These are phyloP conservation scores for Crotalus horridus DNA, from an alignment of 2,113 vertebrate genomes.

Conservation along the genomic window DNA sequence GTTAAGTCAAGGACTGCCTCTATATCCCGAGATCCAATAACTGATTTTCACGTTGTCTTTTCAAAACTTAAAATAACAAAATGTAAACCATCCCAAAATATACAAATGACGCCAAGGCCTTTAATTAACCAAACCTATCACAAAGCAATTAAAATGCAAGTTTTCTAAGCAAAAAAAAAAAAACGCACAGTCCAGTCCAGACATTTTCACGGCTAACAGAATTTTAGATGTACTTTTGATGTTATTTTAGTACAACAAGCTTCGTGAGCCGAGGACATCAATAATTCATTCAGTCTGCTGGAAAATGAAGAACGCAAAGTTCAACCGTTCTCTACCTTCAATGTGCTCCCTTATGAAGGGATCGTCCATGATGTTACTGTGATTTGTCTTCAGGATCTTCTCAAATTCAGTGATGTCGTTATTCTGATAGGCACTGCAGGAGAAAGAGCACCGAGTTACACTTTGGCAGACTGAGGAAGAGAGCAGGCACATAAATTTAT, in stretches of 20 bases:
- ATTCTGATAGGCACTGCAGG: constrained; percentile 97
- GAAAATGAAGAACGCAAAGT: not conserved
- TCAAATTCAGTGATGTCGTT: constrained; percentile 99
- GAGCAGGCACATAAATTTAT: not conserved
- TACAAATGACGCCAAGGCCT: not conserved
- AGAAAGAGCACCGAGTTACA: constrained; percentile 23
- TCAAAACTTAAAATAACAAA: not conserved
- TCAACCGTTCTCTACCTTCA: constrained; percentile 79
- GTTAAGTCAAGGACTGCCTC: not conserved
- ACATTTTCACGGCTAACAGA: not conserved
- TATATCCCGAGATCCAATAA: not conserved
- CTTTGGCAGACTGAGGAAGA: constrained; percentile 32
- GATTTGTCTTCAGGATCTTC: constrained; percentile 99
- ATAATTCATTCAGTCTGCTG: accelerated
- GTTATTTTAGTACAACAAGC: not conserved
- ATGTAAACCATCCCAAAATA: not conserved
- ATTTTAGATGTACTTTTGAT: not conserved
- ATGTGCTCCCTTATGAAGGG: constrained; percentile 99
- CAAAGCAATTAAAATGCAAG: too few species aligned
- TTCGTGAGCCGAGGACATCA: not conserved
- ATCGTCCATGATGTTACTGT: constrained; percentile 99
- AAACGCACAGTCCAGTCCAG: not conserved
- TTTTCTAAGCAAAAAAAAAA: not conserved
- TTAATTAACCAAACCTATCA: not conserved
- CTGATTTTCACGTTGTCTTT: not conserved